Evolutionary conservation across 2,797 vertebrate genomes (phyloP), one percentile per base, ranked within the genome.

Genomic region (Pampus argenteus): DNA sequence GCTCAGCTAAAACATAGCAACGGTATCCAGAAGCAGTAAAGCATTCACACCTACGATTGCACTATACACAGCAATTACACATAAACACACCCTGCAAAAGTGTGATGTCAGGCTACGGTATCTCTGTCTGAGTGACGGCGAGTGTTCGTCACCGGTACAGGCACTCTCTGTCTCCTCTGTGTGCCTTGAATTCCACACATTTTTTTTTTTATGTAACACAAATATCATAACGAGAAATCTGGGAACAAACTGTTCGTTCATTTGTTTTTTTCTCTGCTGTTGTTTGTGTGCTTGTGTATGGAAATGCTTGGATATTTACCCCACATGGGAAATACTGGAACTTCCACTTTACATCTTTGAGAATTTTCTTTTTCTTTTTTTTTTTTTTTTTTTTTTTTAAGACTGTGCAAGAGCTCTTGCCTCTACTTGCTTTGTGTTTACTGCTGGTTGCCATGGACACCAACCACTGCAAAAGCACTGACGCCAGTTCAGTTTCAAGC

Each of bases 1-100:
- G 69, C 51, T 72, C 44, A 65, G 50, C 57, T 62, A 66, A 73
- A 88, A 84, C 89, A 91, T 91, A 88, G 93, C 86, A 93, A 93
- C 91, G 0, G 84, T 94, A 88, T 85, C 90, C 49, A 90, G 26
- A 78, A 3, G 62, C 71, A 74, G 70, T 42, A 11, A 34, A 25
- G 66, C 65, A 9, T 62, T 78, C 64, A 52, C 74, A 76, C 82
- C 86, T 87, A 66, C 74, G 50, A 54, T 71, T 62, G 63, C 42
- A 11, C 25, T 42, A 0, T 25, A 25, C 44, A 71, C 64, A 60
- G 10, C 60, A 58, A 57, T n/a, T n/a, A 63, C 52, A 61, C 42
- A 45, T 42, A 58, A 56, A 66, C 84, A 64, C 74, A 51, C 78
- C 59, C 61, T 50, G 44, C 29, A 13, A 67, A 25, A 9, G 48